phyloP scores from a whole-genome alignment of 2,888 invertebrate species.

The Seladonia tumulorum region DNA sequence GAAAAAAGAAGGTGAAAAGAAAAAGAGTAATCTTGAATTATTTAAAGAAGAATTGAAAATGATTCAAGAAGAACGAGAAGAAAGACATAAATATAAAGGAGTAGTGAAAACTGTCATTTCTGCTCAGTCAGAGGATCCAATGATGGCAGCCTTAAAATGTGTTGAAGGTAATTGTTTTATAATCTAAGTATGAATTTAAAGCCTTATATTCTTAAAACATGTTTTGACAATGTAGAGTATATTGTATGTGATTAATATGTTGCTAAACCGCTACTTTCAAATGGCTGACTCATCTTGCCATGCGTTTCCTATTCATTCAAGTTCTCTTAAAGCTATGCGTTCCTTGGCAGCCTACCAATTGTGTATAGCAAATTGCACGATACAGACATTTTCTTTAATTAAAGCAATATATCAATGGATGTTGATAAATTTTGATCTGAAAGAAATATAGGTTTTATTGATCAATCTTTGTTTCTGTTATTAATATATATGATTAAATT shows the following conservation, averaged over 20 bases:
- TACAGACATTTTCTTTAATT: not conserved
- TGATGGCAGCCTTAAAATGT: slow-evolving; percentile 82
- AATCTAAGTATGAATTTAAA: not conserved
- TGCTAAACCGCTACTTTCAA: not conserved
- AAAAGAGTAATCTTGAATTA: slow-evolving; percentile 98
- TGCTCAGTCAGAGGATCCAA: slow-evolving; percentile 80
- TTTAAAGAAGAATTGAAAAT: slow-evolving; percentile 99
- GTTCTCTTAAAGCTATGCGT: not conserved
- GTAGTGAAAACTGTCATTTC: slow-evolving; percentile 86
- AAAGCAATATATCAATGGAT: not conserved
- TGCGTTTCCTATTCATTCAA: not conserved
- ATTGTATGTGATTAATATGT: not conserved
- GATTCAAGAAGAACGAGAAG: slow-evolving; percentile 98
- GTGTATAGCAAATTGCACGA: not conserved
- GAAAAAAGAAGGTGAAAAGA: slow-evolving; percentile 93
- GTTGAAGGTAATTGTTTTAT: slow-evolving; percentile 78
- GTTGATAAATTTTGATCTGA: not conserved
- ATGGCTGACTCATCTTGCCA: not conserved
- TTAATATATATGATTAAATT: not conserved
- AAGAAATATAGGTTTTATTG: not conserved
- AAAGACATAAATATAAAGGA: slow-evolving; percentile 96
- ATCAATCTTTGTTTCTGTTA: not conserved
- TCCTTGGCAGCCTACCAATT: not conserved
- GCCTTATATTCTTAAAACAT: not conserved
- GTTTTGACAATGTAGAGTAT: not conserved